A percentile compares a stretch with the other conserved stretches of the same genome.
These are phyloP conservation scores for Zonitis immaculata DNA, from an alignment of 2,888 invertebrate species.

Conservation along the genomic window DNA sequence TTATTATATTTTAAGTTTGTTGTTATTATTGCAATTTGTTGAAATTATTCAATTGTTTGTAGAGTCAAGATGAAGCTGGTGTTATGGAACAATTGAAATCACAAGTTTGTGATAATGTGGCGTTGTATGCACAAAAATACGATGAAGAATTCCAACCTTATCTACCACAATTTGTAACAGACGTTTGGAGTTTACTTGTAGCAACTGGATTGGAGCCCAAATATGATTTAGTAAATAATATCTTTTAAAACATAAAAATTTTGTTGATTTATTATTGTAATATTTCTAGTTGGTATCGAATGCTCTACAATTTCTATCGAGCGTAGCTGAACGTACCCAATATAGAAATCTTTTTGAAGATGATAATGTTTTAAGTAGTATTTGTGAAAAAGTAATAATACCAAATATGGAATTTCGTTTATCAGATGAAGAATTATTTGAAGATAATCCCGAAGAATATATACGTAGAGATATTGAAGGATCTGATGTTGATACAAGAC, in stretches of 20 bases:
- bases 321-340: constrained; percentile 86
- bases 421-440: constrained; percentile 94
- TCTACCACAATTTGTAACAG: constrained; percentile 88
- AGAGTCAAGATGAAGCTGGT: constrained; percentile 83
- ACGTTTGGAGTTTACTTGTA: constrained; percentile 87
- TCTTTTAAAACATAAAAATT: no score
- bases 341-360: constrained; percentile 88
- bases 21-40: no score
- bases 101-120: constrained; percentile 93
- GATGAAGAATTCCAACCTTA: constrained; percentile 94
- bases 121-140: constrained; percentile 94
- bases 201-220: constrained; percentile 80
- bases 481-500: constrained; percentile 93
- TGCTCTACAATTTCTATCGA: constrained; percentile 90
- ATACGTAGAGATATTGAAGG: constrained; percentile 96
- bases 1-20: no score
- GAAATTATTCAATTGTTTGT: no score
- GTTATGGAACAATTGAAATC: constrained; percentile 87
- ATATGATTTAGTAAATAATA: constrained; percentile 73
- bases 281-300: constrained; percentile 83
- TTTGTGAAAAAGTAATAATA: constrained; percentile 97
- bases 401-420: constrained; percentile 96
- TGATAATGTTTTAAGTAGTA: constrained; percentile 77
- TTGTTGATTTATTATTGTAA: constrained; percentile 28
- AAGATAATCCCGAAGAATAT: constrained; percentile 97